Base-by-base conservation (phyloP, 2,888 invertebrate genomes). In the Platycheirus rosarum region DNA sequence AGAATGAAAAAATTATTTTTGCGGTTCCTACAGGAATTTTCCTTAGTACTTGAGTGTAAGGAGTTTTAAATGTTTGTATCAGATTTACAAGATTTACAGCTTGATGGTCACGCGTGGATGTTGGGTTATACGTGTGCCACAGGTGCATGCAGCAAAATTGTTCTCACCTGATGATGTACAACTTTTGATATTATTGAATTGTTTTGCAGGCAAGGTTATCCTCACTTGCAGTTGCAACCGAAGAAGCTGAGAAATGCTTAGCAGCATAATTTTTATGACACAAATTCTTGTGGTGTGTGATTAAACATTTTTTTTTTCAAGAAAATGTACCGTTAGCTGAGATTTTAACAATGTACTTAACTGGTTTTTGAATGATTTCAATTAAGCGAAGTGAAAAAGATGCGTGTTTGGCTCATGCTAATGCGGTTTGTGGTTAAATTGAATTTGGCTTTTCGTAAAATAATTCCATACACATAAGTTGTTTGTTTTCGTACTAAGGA, bases 41-140 rank as follows among this genome's bases (percentile, higher is more conserved):
- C 65, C 20, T 40, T 16, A 35, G 13, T 20, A 55, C 2, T 55
- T 63, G 16, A 13, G 60, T 20, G 51, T 44, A 46, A 37, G 49
- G 49, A 16, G 48, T 57, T 49, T 65, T 29, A 37, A 37, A 26
- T 53, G 23, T 49, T 70, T 37, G 57, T 29, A 65, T 70, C 69
- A 69, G 16, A 26, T 53, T 57, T 46, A 79, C 75, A 76, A 53
- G 75, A 76, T 65, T 70, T 70, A 42, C 80, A 76, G 80, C 70
- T 80, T 65, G 75, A 70, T 76, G 80, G 65, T 76, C 75, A 44
- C 13, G 76, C 76, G 80, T 80, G 65, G 69, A 70, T 75, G 70
- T 75, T 75, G 70, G 51, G 65, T 53, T 80, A 70, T 44, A 62
- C 70, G 53, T 26, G 16, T 42, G 16, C 26, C 23, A 76, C 80